A percentile compares a stretch with the other conserved stretches of the same genome.
Evolutionary conservation across 2,113 vertebrate genomes (phyloP).

Genomic region (Sander lucioperca): DNA sequence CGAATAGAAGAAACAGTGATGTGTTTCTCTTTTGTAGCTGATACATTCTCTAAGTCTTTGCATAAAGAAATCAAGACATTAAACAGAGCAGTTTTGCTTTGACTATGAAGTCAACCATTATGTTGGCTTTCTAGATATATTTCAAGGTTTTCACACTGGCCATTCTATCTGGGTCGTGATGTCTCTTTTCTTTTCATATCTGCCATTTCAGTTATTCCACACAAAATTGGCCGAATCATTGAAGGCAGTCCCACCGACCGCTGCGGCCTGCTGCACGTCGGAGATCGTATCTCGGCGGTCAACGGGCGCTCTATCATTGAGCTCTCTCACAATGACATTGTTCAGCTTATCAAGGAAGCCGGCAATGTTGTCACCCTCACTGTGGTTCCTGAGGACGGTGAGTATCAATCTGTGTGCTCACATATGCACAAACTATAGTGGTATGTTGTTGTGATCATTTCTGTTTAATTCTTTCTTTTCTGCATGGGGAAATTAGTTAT

Average conservation of each 20-base stretch:
- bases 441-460: constrained; percentile 1
- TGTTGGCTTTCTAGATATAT: neutral
- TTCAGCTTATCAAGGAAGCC: constrained; percentile 97
- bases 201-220: constrained; percentile 90
- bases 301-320: constrained; percentile 95
- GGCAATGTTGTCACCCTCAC: constrained; percentile 93
- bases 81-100: neutral
- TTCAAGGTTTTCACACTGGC: neutral
- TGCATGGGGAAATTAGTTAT: constrained; percentile 3
- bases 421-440: neutral
- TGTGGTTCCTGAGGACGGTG: constrained; percentile 95
- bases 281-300: constrained; percentile 95
- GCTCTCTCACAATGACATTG: constrained; percentile 94
- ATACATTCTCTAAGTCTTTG: neutral
- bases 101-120: neutral
- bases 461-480: neutral
- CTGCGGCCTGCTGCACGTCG: constrained; percentile 94
- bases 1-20: neutral
- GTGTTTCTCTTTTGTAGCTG: neutral
- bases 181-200: constrained; percentile 36
- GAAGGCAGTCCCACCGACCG: constrained; percentile 96
- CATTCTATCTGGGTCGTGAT: neutral
- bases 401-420: constrained; percentile 40
- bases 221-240: constrained; percentile 98
- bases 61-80: neutral